Conservation (phyloP, 2,888 invertebrate species). For the Bimastos eiseni region DNA sequence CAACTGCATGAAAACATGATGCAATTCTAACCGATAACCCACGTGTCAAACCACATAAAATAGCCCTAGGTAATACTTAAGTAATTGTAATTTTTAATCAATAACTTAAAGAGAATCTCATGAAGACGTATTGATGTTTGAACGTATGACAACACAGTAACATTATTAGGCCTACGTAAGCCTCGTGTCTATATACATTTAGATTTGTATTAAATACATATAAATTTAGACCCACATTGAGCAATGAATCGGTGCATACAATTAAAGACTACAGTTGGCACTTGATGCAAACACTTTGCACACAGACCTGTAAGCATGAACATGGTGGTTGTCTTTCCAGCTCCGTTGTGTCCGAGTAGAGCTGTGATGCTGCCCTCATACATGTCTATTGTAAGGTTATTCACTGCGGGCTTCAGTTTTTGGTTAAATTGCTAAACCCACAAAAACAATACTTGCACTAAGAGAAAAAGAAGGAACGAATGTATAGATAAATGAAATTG, state of each 20-base stretch:
- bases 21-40: background rate
- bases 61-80: background rate
- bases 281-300: background rate
- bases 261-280: background rate
- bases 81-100: background rate
- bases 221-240: too few species aligned
- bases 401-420: slow-evolving; percentile 67
- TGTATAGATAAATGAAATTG: background rate
- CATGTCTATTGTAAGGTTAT: slow-evolving; percentile 72
- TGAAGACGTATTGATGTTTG: too few species aligned
- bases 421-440: slow-evolving; percentile 8
- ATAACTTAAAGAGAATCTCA: too few species aligned
- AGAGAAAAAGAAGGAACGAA: background rate
- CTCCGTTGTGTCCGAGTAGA: slow-evolving; percentile 82
- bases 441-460: background rate
- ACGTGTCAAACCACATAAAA: background rate
- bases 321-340: slow-evolving; percentile 87
- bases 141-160: too few species aligned
- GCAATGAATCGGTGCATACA: background rate
- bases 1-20: background rate
- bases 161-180: too few species aligned
- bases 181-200: too few species aligned
- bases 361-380: slow-evolving; percentile 65
- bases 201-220: too few species aligned
- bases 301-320: slow-evolving; percentile 75